These are phyloP conservation scores for Aurelia sp. DNA, from an alignment of 30 jellyfish, hydroid and myxozoan genomes.

Conservation along the genomic window DNA sequence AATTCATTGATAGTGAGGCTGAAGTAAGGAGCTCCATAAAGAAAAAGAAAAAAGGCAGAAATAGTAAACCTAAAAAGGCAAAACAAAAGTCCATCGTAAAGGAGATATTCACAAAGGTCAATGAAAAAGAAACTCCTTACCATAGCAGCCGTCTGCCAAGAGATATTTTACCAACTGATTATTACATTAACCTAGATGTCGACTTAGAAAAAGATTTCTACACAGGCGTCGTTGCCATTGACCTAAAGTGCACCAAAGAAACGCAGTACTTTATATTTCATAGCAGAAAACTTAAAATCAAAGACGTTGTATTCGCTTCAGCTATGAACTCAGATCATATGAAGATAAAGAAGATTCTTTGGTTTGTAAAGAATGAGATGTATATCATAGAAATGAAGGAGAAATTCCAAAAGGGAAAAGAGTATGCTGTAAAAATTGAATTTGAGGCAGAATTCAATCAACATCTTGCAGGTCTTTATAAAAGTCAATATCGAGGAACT, in stretches of 20 bases:
- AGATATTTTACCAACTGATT: slow-evolving; percentile 75
- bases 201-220: slow-evolving; percentile 63
- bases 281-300: slow-evolving; percentile 69
- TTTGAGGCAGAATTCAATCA: slow-evolving; percentile 75
- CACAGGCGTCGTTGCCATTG: slow-evolving; percentile 75
- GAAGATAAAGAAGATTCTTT: slow-evolving; percentile 38
- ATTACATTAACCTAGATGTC: slow-evolving; percentile 63
- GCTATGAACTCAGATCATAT: slow-evolving; percentile 24
- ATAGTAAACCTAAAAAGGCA: slow-evolving; percentile 1
- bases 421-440: slow-evolving; percentile 56
- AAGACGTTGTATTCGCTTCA: slow-evolving; percentile 39
- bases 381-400: slow-evolving; percentile 69
- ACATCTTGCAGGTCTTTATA: slow-evolving; percentile 88
- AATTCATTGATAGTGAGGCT: slow-evolving; percentile 29
- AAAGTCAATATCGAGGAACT: slow-evolving; percentile 72
- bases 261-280: slow-evolving; percentile 80
- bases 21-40: slow-evolving; percentile 20
- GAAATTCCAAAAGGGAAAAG: slow-evolving; percentile 64
- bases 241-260: slow-evolving; percentile 51
- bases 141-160: slow-evolving; percentile 81
- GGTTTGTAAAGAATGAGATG: slow-evolving; percentile 62
- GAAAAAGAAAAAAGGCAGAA: slow-evolving; percentile 13
- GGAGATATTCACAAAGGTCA: slow-evolving; percentile 6
- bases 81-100: slow-evolving; percentile 5
- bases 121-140: slow-evolving; percentile 73